These are phyloP conservation scores for Micrastur ruficollis DNA, from an alignment of 2,797 vertebrate species.

Conservation along the genomic window DNA sequence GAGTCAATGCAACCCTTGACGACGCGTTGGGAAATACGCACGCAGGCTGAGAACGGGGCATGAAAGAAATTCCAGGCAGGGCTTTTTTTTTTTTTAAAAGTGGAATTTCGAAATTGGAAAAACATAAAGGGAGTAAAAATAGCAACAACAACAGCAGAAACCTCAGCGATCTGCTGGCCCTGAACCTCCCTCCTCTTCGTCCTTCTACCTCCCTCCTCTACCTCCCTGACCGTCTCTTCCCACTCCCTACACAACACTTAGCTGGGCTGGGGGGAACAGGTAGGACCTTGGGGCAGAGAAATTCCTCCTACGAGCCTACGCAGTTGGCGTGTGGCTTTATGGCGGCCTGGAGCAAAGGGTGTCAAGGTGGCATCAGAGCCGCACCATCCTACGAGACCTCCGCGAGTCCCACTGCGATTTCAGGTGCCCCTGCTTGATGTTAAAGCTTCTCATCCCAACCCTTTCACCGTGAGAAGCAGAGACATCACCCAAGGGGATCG, in stretches of 20 bases:
- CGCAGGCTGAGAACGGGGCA: constrained; percentile 68
- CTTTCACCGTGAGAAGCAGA: neutral
- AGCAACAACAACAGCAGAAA: constrained; percentile 12
- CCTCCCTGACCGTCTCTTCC: neutral
- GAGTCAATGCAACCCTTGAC: constrained; percentile 76
- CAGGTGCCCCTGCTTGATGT: neutral
- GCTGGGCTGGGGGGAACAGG: neutral
- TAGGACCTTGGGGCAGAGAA: neutral
- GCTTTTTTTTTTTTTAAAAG: constrained; percentile 15
- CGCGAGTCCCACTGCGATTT: accelerated
- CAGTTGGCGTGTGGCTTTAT: accelerated
- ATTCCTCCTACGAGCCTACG: neutral
- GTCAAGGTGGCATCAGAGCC: neutral
- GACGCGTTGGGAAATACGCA: constrained; percentile 71
- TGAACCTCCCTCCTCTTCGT: neutral
- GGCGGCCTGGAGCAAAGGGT: neutral
- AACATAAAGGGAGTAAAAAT: constrained; percentile 70
- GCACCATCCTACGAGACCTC: neutral
- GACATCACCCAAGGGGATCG: neutral
- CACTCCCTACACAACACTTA: neutral
- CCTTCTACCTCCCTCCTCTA: neutral
- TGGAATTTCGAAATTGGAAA: constrained; percentile 66
- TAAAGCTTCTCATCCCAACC: neutral
- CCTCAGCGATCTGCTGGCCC: neutral
- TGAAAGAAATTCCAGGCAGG: constrained; percentile 75